Evolutionary conservation across 1,140 invertebrate species (phyloP), one percentile per base, ranked within the genome.

Genomic region (Melitaea cinxia): DNA sequence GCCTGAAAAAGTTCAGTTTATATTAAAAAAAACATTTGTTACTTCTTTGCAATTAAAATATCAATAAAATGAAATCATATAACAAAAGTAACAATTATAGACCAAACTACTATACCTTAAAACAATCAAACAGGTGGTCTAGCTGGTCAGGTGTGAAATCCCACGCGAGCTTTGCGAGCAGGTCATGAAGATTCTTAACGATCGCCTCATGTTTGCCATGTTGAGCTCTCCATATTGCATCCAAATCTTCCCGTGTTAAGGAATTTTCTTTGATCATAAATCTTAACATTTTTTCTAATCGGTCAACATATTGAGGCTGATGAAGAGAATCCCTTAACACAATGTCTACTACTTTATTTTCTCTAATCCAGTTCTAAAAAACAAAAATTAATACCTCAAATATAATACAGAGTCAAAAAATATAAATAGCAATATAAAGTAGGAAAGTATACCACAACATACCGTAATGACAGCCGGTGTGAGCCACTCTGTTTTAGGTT

Each of bases 231-330:
- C 98, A 99, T 49, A 99, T 95, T 12, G 96, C 96, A 85, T 99
- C 98, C 56, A 99, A 92, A 88, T 99, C 98, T 64, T 96, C 94
- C 21, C 97, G 92, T 7, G 97, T 98, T 24, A 99, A 91, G 7
- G 97, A 96, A 75, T 97, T 95, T 85, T 98, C 97, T 91, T 99
- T 99, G 67, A 99, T 98, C 78, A 99, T 95, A 91, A 99, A 99
- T 55, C 98, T 94, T 63, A 99, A 93, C 81, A 99, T 99, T 92
- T 99, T 99, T 82, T 99, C 98, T 71, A 99, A 89, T 80, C 99
- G 98, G 79, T 99, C 98, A 21, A 99, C 98, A 91, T 99, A 99
- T 82, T 98, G 97, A 1, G 98, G 98, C 83, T 99, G 98, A 92
- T 99, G 98, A 39, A 99, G 92, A 9, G 97, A 99, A 91, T 99